Conservation (phyloP, 2,797 vertebrate genomes). For the Aerospiza tachiro region DNA sequence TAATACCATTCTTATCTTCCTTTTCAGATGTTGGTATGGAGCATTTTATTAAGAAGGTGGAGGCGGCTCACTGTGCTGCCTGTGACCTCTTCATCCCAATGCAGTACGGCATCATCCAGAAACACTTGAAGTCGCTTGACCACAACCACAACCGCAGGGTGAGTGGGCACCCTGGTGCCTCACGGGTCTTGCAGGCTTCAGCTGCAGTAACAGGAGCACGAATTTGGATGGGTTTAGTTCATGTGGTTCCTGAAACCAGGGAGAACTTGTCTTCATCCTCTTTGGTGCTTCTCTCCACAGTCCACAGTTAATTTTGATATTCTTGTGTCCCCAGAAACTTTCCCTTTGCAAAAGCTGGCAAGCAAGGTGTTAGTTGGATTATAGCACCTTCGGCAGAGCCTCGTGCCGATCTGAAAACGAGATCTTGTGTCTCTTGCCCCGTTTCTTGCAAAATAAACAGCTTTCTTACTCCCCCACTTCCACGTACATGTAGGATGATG, state of each 20-base stretch:
- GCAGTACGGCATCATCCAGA: constrained; percentile 89
- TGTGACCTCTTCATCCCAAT: constrained; percentile 95
- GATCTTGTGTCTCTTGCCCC: background rate
- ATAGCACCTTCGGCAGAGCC: background rate
- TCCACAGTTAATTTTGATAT: accelerated
- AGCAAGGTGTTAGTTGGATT: accelerated
- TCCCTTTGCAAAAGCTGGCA: background rate
- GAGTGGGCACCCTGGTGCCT: background rate
- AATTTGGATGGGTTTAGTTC: background rate
- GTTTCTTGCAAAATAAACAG: background rate
- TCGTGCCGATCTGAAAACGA: accelerated
- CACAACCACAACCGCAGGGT: constrained; percentile 94
- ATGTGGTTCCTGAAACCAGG: background rate
- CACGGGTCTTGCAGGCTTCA: background rate
- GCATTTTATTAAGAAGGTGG: constrained; percentile 93
- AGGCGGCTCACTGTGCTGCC: constrained; percentile 91
- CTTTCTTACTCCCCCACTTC: background rate
- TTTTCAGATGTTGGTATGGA: constrained; percentile 88
- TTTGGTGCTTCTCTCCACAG: background rate
- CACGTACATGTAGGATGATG: background rate
- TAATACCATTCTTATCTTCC: accelerated
- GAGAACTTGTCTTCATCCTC: background rate
- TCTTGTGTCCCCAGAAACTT: background rate
- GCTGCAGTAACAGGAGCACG: accelerated
- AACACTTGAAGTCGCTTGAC: constrained; percentile 88